Base-by-base conservation (phyloP, 2,888 invertebrate species). In the Caenorhabditis macrosperma region DNA sequence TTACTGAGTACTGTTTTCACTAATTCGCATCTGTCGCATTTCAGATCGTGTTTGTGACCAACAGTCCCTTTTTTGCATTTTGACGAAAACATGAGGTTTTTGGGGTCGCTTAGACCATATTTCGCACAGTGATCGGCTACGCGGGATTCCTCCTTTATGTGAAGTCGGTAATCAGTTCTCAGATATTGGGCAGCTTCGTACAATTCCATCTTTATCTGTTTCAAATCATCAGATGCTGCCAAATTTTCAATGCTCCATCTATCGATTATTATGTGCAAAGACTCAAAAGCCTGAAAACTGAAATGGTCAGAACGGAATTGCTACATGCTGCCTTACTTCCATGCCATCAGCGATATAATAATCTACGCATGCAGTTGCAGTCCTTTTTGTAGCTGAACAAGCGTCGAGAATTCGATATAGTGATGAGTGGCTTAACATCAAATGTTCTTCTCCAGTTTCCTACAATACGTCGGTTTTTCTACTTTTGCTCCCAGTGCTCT, bases 91-190 rank as follows among this genome's bases (percentile, higher is more conserved):
- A 9, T 24, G 1, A 4, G 2, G 24, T 52, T 38, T 1, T 1
- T 28, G 0, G 71, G 78, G 33, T 71, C 71, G n/a, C 64, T 64
- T 0, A 78, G 35, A 1, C 69, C 61, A 24, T 54, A 41, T 10
- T 15, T 67, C 35, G 24, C 12, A 33, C 78, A 78, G 12, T 78
- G 78, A 52, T 72, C 78, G 0, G 71, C 33, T 26, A 72, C 33
- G 15, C 67, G 30, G 26, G 50, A 50, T 10, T 10, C 17, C 3
- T 48, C 12, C 17, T 78, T 78, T 1, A 72, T 33, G 15, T 78
- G 71, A 24, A 78, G 2, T 15, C 44, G 26, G 38, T 33, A 78
- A 22, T 78, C 78, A 0, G 59, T 60, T 20, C 66, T 6, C 12
- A 78, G n/a, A 48, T 78, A 78, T n/a, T 57, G 57, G 4, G 24